phyloP scores from a whole-genome alignment of 2,797 vertebrate genomes.

The Chelonia mydas region DNA sequence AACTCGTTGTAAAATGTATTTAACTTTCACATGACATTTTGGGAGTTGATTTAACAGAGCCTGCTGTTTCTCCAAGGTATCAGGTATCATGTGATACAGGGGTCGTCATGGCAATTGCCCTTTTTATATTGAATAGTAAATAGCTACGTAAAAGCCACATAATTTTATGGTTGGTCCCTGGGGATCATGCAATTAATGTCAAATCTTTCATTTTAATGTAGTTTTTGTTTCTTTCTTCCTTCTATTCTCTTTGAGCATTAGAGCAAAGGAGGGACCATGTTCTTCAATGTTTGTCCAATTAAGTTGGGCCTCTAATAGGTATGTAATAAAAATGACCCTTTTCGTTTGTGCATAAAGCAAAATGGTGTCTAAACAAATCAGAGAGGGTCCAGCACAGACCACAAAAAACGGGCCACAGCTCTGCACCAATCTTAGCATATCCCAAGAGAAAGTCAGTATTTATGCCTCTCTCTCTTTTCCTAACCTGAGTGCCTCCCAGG shows the following conservation, averaged over 20 bases:
- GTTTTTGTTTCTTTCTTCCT: conserved; percentile 61
- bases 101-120: conserved; percentile 52
- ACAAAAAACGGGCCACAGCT: not conserved
- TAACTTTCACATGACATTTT: conserved; percentile 62
- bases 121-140: conserved; percentile 72
- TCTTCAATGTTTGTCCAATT: not conserved
- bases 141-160: conserved; percentile 63
- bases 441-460: not conserved
- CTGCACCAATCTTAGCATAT: not conserved
- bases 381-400: not conserved
- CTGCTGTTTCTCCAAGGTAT: conserved; percentile 57
- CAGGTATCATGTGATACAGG: conserved; percentile 54
- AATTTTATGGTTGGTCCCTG: conserved; percentile 62
- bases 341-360: not conserved
- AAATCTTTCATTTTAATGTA: conserved; percentile 65
- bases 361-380: not conserved
- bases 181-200: conserved; percentile 66
- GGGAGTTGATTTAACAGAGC: conserved; percentile 69
- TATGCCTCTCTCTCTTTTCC: not conserved
- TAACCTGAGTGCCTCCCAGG: not conserved
- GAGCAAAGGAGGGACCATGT: conserved; percentile 9
- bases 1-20: conserved; percentile 54
- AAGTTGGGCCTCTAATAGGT: not conserved
- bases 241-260: conserved; percentile 66
- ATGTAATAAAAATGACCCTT: not conserved